Conservation (phyloP, 2,797 vertebrate genomes). For the Micrastur ruficollis region DNA sequence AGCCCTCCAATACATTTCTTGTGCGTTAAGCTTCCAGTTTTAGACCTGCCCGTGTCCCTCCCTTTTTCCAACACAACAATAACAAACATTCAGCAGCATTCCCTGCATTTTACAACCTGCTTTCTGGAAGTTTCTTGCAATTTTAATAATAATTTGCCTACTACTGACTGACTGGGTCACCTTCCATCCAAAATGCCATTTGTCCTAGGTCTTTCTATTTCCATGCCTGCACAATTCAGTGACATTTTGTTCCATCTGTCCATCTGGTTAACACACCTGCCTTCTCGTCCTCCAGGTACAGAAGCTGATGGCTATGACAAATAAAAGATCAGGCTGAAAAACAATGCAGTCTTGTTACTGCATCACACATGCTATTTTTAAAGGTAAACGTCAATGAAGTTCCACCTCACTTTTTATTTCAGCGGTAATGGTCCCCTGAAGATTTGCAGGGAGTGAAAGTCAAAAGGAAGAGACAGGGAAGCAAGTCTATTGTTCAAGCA, state of each 20-base stretch:
- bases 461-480: constrained; percentile 8
- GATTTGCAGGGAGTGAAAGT: constrained; percentile 35
- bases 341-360: background rate
- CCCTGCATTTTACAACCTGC: background rate
- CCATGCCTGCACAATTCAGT: background rate
- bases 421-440: background rate
- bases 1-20: fast-evolving
- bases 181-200: constrained; percentile 12
- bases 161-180: background rate
- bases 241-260: constrained; percentile 34
- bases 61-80: background rate
- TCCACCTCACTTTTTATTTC: constrained; percentile 1
- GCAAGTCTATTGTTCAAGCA: background rate
- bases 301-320: constrained; percentile 26
- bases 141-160: background rate
- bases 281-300: background rate
- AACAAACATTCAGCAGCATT: background rate
- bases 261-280: constrained; percentile 50
- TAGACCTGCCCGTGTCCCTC: background rate
- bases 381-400: constrained; percentile 6
- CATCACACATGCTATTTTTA: constrained; percentile 10
- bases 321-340: constrained; percentile 25
- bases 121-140: background rate
- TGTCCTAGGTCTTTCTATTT: background rate
- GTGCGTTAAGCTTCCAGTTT: background rate